Evolutionary conservation across 1,140 invertebrate species (phyloP), one percentile per base, ranked within the genome.

Genomic region (Drosophila guanche): DNA sequence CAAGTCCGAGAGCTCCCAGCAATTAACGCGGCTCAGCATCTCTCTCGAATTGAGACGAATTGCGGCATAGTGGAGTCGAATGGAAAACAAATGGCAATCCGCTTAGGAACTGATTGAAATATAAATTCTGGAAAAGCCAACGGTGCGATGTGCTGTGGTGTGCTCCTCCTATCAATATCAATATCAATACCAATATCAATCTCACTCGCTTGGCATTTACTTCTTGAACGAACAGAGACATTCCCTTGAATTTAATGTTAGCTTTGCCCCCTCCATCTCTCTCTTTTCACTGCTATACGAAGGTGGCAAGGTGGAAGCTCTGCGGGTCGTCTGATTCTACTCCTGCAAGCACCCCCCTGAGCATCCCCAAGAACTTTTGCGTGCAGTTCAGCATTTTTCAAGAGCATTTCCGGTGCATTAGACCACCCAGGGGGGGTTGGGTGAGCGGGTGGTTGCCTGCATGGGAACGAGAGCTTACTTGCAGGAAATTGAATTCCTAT

Each of bases 401-500:
- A 73, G 46, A 56, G 76, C 76, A 79, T 61, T 79, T 79, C 61
- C 75, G 59, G 75, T 54, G 46, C 66, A 55, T 68, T 61, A 48
- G 6, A 41, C 29, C 2, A 63, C 33, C 23, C 14, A 20, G 37
- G 43, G 6, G 4, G 50, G n/a, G 16, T 20, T 20, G 16, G 16
- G n/a, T 7, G 27, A 33, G 46, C 37, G 10, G 33, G 29, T 46
- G 47, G 67, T 40, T 55, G 33, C 3, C 0, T 0, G 16, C 16
- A 20, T 20, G 29, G 8, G 10, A 10, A 4, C 33, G 10, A 4
- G 33, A 37, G 41, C 45, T 23, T 51, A 57, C 40, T 66, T 58
- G 54, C 63, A 69, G 76, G 76, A 79, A 79, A 79, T 79, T 79
- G 70, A 79, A 79, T 79, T 79, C 63, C 59, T 62, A 74, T 79